Base-by-base conservation (phyloP, 2,797 vertebrate species). In the Avahi laniger region DNA sequence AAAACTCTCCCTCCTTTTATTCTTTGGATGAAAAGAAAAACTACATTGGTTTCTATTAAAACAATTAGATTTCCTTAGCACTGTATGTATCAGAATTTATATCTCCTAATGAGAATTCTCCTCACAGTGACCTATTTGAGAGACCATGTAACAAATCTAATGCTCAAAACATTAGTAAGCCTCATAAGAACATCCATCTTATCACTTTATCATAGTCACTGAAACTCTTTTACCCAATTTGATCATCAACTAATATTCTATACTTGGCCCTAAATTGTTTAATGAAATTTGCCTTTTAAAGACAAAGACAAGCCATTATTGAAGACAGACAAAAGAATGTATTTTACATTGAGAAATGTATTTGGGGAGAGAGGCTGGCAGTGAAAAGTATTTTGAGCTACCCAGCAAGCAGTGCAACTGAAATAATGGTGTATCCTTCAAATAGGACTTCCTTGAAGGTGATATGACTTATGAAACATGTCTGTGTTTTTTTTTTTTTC, bases 1-100 rank as follows among this genome's bases (percentile, higher is more conserved):
- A 95, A 91, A 87, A 38, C 24, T 43, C 50, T 89, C 38, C 70
- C 13, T 75, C 24, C 41, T 92, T 92, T 88, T 84, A 57, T 88
- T 91, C 43, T 97, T 90, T 54, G 30, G 30, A 35, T 69, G 69
- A 93, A 83, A 86, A 67, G 86, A 89, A 69, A 86, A 80, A 14
- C 30, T 76, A 94, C 63, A 79, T 81, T 83, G 41, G 50, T 67
- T 95, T 91, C 76, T 96, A 89, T 91, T 69, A 59, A 83, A 94
- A 95, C 57, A 52, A 30, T 33, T 88, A 20, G 30, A 94, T 70
- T 84, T 94, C 65, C n/a, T 89, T 86, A 41, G 70, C 17, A 94
- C 54, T 75, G 38, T 18, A 17, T 78, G 35, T 80, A 70, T 81
- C 54, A 93, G 81, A 82, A 93, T 46, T 81, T 84, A 26, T 50